Evolutionary conservation across 2,113 vertebrate species (phyloP), one percentile per base, ranked within the genome.

Genomic region (Speoplatyrhinus poulsoni): DNA sequence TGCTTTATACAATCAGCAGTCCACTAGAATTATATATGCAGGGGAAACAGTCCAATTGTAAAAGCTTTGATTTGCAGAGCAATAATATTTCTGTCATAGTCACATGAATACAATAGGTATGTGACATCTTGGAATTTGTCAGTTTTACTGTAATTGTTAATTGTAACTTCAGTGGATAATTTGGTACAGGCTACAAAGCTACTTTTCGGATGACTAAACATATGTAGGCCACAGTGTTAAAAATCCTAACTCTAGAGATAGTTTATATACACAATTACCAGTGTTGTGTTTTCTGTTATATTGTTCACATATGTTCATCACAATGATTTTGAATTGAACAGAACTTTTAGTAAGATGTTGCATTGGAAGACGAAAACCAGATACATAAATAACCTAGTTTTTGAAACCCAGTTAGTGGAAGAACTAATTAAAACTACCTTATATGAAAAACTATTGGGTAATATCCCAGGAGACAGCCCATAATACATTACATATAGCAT

Each of bases 391-490:
- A 67, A 68, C 10, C 56, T 33, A 5, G 63, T 41, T 59, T 41
- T 48, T 52, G 49, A 13, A 70, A 61, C 72, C 50, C 66, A 57
- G 50, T 60, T 67, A 10, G 54, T 17, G 17, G 61, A 62, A 47
- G 79, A 70, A 55, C 64, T 66, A 76, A 8, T 41, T 8, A 41
- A 6, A 41, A 41, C 36, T 41, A 41, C 36, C 53, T 73, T 49
- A 26, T 64, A 56, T 86, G 62, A 77, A 80, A 64, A 74, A 73
- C 65, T 73, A 33, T 77, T 62, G 69, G 55, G 59, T 53, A n/a
- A 69, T 69, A 60, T 60, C 46, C 69, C 65, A 66, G 65, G 65
- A 53, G 81, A 52, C 76, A 82, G 67, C 69, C 70, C 60, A 41
- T 75, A 76, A 82, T 71, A 71, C 32, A 62, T 60, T 59, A 62